Conservation (phyloP, 2,113 vertebrate species). For the Elgaria multicarinata region DNA sequence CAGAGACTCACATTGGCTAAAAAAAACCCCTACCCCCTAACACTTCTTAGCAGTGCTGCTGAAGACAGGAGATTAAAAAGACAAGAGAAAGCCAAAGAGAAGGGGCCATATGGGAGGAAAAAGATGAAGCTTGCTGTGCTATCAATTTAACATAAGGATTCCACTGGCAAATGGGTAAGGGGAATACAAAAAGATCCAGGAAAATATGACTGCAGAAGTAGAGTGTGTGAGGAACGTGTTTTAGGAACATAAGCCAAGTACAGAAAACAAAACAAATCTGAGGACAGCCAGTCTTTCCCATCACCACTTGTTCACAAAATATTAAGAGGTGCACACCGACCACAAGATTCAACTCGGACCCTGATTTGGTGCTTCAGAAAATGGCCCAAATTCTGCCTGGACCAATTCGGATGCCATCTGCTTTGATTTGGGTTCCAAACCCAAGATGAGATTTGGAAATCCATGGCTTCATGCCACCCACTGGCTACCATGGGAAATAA, state of each 20-base stretch:
- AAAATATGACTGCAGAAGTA: background rate
- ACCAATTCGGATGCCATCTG: no score
- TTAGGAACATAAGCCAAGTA: background rate
- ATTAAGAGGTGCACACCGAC: background rate
- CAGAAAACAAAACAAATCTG: background rate
- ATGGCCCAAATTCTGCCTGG: no score
- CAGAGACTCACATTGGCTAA: background rate
- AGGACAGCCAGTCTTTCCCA: no score
- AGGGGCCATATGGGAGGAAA: background rate
- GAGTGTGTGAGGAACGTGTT: background rate
- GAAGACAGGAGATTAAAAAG: background rate
- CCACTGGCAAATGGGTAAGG: background rate
- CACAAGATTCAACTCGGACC: no score
- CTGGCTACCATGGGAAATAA: no score
- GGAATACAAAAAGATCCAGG: background rate
- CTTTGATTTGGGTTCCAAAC: no score
- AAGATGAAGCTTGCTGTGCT: background rate
- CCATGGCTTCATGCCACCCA: no score
- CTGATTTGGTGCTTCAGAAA: no score
- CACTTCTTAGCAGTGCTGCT: background rate
- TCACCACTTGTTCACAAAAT: background rate
- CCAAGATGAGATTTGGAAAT: no score
- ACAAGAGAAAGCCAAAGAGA: background rate
- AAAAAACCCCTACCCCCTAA: background rate
- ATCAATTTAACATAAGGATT: background rate